Base-by-base conservation (phyloP, 2,113 vertebrate genomes). In the Alectura lathami region DNA sequence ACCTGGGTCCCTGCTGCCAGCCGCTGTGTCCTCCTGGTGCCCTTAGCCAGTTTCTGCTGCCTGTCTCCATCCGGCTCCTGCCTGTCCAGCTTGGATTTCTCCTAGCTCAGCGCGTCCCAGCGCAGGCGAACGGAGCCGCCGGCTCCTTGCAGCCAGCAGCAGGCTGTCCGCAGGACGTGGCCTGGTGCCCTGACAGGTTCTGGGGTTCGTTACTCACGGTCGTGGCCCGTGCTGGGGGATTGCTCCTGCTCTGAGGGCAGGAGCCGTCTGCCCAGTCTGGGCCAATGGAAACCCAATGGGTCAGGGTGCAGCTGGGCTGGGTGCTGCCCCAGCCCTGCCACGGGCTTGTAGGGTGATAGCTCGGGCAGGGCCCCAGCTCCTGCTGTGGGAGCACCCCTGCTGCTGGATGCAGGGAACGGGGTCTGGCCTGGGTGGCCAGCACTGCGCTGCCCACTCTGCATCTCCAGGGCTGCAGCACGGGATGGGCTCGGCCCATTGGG, bases 191-290 rank as follows among this genome's bases (percentile, higher is more conserved):
- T 4, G 5, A 78, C 96, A 84, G 81, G 94, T 91, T 83, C 43
- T 79, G 82, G 77, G 81, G 69, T 87, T 84, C 68, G 69, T 89
- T 95, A 92, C 93, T 95, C 91, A 91, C 3, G 18, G 81, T 83
- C 14, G 0, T 91, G 89, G 93, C 77, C 68, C 36, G 50, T 2
- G 11, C 70, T 62, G 5, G 3, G 57, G 13, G 68, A 91, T 85
- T 1, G 0, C 53, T 85, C 34, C 76, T 53, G 68, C 80, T 88
- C 69, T 34, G 72, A 62, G 64, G 72, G 75, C 8, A 53, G 29
- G 86, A 93, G 96, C 91, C 43, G 96, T 84, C 21, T 2, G 86
- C 92, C 96, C 17, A 45, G 89, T 92, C 92, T 88, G 89, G 80
- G 48, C 86, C n/a, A n/a, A n/a, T n/a, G n/a, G n/a, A n/a, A n/a